Conservation (phyloP, 2,797 vertebrate genomes). For the Agapornis canus region DNA sequence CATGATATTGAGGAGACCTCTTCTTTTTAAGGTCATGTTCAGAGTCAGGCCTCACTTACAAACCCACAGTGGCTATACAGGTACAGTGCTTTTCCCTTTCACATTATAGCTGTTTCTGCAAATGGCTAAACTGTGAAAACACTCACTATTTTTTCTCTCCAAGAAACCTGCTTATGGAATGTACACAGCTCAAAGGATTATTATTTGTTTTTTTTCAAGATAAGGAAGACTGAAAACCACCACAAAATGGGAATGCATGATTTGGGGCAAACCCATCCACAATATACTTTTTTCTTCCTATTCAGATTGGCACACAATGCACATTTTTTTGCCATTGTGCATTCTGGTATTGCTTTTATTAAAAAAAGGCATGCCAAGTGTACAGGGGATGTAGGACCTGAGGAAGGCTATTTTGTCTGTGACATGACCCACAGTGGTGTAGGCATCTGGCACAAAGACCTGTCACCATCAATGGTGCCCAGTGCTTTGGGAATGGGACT, state of each 20-base stretch:
- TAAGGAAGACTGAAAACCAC: not conserved
- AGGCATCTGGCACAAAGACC: not conserved
- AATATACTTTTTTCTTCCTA: not conserved
- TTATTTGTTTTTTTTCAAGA: not conserved
- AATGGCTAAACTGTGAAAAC: not conserved
- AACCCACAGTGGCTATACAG: not conserved
- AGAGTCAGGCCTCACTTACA: not conserved
- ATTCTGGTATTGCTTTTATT: not conserved
- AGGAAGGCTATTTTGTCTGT: not conserved
- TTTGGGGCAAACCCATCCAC: not conserved
- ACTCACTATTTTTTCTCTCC: not conserved
- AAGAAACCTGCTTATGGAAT: not conserved
- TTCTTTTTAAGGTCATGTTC: not conserved
- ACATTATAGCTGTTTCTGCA: not conserved
- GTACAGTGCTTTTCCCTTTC: not conserved
- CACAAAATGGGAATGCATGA: not conserved
- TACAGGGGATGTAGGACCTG: fast-evolving
- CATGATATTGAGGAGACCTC: not conserved
- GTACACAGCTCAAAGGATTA: not conserved
- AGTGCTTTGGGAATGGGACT: not conserved
- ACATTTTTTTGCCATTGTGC: not conserved
- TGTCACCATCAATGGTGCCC: fast-evolving
- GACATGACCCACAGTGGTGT: fast-evolving
- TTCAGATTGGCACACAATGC: not conserved
- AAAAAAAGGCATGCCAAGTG: fast-evolving